These are phyloP conservation scores for Pseudobourletiella spinata DNA, from an alignment of 1,140 invertebrate species.

Conservation along the genomic window DNA sequence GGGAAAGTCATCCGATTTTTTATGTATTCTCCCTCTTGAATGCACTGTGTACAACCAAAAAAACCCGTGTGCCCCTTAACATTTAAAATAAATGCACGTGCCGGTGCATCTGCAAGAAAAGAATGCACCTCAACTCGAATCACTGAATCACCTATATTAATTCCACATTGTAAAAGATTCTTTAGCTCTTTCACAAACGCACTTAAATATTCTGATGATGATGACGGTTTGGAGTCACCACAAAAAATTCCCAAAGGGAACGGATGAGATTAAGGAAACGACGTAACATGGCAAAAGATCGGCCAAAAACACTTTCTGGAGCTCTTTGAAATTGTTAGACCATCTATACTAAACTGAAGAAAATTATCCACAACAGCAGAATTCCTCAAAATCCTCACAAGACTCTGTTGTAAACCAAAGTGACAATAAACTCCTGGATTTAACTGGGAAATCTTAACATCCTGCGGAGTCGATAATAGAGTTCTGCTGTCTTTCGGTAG, in stretches of 20 bases:
- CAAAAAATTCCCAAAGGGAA: constrained; percentile 35
- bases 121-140: constrained; percentile 25
- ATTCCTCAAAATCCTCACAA: too few relatives aligned
- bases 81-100: constrained; percentile 39
- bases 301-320: constrained; percentile 33
- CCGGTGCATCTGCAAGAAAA: constrained; percentile 42
- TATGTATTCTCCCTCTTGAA: constrained; percentile 32
- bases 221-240: constrained; percentile 32
- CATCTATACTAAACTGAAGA: constrained; percentile 29
- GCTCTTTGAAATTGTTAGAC: constrained; percentile 28
- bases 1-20: constrained; percentile 36
- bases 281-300: constrained; percentile 35
- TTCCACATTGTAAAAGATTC: constrained; percentile 5
- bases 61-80: constrained; percentile 40
- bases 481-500: too few relatives aligned
- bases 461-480: too few relatives aligned
- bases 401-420: too few relatives aligned
- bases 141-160: constrained; percentile 1
- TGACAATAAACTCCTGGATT: too few relatives aligned
- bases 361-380: too few relatives aligned
- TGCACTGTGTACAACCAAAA: constrained; percentile 40
- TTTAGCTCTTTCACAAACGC: constrained; percentile 33
- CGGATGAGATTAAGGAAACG: constrained; percentile 21
- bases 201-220: constrained; percentile 25
- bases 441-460: too few relatives aligned